Evolutionary conservation across 2,113 vertebrate genomes (phyloP).

Genomic region (Cyprinodon brontotheroides): DNA sequence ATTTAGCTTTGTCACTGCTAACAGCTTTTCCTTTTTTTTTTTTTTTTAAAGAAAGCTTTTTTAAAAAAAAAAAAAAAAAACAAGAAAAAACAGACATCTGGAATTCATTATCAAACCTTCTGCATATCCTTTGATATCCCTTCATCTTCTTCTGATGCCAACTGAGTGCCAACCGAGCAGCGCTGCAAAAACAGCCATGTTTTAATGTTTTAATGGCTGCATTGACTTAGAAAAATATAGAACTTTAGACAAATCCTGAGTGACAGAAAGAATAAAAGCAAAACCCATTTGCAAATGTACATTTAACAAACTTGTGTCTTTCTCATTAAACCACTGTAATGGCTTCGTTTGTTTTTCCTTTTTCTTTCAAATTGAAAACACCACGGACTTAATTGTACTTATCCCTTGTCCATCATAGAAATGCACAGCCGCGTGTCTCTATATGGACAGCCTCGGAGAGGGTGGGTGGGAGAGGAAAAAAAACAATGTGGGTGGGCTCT

Average conservation of each 20-base stretch:
- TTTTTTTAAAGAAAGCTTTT: background rate
- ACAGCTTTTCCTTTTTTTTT: background rate
- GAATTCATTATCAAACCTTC: slow-evolving; percentile 10
- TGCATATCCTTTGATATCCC: slow-evolving; percentile 4
- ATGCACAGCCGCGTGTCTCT: slow-evolving; percentile 30
- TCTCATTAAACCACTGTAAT: slow-evolving; percentile 72
- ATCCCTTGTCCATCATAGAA: slow-evolving; percentile 74
- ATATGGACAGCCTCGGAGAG: slow-evolving; percentile 42
- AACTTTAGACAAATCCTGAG: slow-evolving; percentile 74
- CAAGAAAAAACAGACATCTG: slow-evolving; percentile 6
- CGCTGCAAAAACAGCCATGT: slow-evolving; percentile 26
- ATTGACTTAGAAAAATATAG: slow-evolving; percentile 49
- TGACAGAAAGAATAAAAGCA: slow-evolving; percentile 69
- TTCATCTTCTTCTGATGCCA: background rate
- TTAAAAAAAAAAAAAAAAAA: slow-evolving; percentile 4
- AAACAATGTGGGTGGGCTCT: slow-evolving; percentile 50
- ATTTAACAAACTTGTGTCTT: slow-evolving; percentile 60
- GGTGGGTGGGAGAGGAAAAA: background rate
- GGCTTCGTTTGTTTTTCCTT: slow-evolving; percentile 44
- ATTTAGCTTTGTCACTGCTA: background rate
- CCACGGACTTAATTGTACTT: slow-evolving; percentile 75
- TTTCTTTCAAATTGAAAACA: slow-evolving; percentile 63
- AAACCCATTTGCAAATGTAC: slow-evolving; percentile 70
- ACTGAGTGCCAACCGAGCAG: slow-evolving; percentile 6
- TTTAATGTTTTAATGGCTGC: slow-evolving; percentile 42